Conservation (phyloP, 37 sponge, comb jelly and placozoan species). For the Sycon ciliatum region DNA sequence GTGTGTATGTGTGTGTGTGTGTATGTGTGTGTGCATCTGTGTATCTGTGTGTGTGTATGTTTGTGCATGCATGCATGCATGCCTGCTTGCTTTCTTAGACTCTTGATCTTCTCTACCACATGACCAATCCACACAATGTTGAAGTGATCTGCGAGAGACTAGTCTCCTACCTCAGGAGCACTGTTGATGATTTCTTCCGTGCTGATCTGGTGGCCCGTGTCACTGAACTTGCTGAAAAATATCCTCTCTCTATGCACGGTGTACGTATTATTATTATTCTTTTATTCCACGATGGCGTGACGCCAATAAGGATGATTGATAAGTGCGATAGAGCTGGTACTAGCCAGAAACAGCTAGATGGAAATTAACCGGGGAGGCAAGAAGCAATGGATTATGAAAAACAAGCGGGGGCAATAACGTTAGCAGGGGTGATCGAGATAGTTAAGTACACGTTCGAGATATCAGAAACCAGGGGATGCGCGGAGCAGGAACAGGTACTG, state of each 20-base stretch:
- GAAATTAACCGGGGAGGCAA: too few species aligned
- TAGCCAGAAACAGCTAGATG: too few species aligned
- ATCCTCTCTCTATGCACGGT: conserved; percentile 25
- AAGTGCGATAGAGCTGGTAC: too few species aligned
- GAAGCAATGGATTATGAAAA: too few species aligned
- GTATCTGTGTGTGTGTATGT: background rate
- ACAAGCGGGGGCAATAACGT: too few species aligned
- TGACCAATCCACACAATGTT: conserved; percentile 83
- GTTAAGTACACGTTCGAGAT: too few species aligned
- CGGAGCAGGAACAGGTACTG: too few species aligned
- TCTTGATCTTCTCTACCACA: conserved; percentile 72
- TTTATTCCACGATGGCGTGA: too few species aligned
- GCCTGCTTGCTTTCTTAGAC: conserved; percentile 39
- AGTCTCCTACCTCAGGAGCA: conserved; percentile 51
- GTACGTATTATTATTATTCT: too few species aligned
- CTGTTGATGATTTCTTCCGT: background rate
- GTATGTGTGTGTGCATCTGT: background rate
- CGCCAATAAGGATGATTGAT: too few species aligned
- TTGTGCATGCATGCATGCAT: background rate
- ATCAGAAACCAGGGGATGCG: too few species aligned
- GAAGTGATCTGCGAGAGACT: conserved; percentile 59
- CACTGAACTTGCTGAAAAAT: conserved; percentile 75
- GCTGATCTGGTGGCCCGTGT: conserved; percentile 69
- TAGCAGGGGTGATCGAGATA: too few species aligned
- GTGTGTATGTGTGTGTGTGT: background rate